Conservation (phyloP, 1,140 invertebrate species). For the Hypsibius dujardini region DNA sequence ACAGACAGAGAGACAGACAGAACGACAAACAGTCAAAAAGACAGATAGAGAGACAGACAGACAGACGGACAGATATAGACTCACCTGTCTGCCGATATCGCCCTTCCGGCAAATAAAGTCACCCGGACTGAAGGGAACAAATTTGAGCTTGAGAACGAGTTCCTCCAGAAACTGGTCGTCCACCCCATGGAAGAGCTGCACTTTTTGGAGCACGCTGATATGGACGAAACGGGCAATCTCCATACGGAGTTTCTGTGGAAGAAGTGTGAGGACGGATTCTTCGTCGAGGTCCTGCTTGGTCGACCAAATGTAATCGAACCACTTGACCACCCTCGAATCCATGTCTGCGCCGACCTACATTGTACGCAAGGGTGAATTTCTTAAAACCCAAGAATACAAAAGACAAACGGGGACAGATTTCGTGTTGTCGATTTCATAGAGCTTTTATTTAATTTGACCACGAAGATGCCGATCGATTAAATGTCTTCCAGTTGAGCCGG, state of each 20-base stretch:
- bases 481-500: too few species aligned
- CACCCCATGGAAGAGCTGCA: not conserved
- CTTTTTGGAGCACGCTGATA: constrained; percentile 3
- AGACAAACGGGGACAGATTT: too few species aligned
- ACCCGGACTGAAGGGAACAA: constrained; percentile 65
- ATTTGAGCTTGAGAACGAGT: constrained; percentile 8
- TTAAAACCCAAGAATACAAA: not conserved
- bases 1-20: too few species aligned
- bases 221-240: constrained; percentile 16
- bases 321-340: not conserved
- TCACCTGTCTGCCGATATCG: constrained; percentile 44
- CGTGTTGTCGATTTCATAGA: too few species aligned
- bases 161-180: constrained; percentile 16
- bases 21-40: too few species aligned
- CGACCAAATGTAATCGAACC: constrained; percentile 16
- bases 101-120: constrained; percentile 87
- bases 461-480: too few species aligned
- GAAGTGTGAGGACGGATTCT: constrained; percentile 11
- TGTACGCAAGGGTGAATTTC: not conserved
- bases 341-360: not conserved
- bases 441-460: too few species aligned
- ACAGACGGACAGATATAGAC: too few species aligned
- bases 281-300: constrained; percentile 13
- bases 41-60: too few species aligned
- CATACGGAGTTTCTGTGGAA: not conserved